Conservation (phyloP, 2,888 invertebrate genomes). For the Acanthopleura granulata region DNA sequence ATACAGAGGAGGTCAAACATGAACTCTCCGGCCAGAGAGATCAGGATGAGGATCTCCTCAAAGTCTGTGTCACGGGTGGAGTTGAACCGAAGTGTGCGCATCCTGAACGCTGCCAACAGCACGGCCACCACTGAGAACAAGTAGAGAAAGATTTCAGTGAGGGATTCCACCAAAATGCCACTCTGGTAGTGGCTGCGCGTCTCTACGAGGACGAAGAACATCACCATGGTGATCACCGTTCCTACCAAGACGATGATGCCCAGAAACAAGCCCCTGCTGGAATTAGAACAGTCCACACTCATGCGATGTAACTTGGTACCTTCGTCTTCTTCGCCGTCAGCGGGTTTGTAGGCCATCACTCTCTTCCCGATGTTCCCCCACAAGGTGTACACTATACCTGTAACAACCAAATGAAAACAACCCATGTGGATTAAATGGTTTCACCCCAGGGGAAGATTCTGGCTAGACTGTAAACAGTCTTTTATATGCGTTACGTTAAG, state of each 20-base stretch:
- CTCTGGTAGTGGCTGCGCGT: slow-evolving; percentile 82
- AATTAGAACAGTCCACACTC: slow-evolving; percentile 87
- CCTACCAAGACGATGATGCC: slow-evolving; percentile 77
- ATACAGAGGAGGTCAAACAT: slow-evolving; percentile 93
- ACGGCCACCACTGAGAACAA: slow-evolving; percentile 89
- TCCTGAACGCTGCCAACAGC: slow-evolving; percentile 84
- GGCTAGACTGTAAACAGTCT: too few relatives aligned
- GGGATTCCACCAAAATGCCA: slow-evolving; percentile 91
- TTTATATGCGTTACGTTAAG: too few relatives aligned
- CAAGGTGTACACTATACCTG: slow-evolving; percentile 92
- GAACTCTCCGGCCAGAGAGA: slow-evolving; percentile 93
- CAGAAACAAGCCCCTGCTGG: slow-evolving; percentile 87
- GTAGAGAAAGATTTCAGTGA: slow-evolving; percentile 89
- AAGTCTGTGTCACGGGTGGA: slow-evolving; percentile 38
- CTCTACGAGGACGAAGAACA: slow-evolving; percentile 92
- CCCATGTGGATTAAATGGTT: too few relatives aligned
- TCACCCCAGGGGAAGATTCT: too few relatives aligned
- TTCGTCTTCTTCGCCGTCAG: slow-evolving; percentile 29
- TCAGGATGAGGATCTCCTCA: slow-evolving; percentile 78
- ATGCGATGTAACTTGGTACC: slow-evolving; percentile 33
- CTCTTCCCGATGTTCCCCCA: slow-evolving; percentile 82
- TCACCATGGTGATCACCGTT: slow-evolving; percentile 79
- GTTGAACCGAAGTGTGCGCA: slow-evolving; percentile 73
- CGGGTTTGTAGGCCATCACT: slow-evolving; percentile 19
- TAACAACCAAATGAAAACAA: slow-evolving; percentile 22